phyloP scores from a whole-genome alignment of 2,888 invertebrate genomes.

The Pherbina coryleti region DNA sequence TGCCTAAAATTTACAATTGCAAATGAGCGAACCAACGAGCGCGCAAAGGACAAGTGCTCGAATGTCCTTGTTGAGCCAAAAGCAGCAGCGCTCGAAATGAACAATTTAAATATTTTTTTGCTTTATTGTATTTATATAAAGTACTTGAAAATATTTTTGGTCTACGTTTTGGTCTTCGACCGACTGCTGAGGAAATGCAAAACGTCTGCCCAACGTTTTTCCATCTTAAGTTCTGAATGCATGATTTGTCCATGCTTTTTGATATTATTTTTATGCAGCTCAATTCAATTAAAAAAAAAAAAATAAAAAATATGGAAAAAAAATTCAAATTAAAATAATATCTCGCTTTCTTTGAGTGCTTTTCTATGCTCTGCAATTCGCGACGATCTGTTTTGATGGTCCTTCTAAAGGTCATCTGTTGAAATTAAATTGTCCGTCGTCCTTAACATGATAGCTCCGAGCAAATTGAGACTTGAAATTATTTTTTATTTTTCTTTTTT shows the following conservation, averaged over 20 bases:
- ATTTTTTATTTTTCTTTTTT: background rate
- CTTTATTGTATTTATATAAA: background rate
- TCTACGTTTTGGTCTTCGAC: background rate
- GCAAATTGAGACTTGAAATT: background rate
- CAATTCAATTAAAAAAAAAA: background rate
- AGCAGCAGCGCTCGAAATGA: background rate
- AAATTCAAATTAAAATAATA: slow-evolving; percentile 14
- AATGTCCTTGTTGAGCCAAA: background rate
- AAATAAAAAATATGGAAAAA: background rate
- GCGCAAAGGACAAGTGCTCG: slow-evolving; percentile 11
- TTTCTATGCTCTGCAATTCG: background rate
- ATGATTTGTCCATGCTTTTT: background rate
- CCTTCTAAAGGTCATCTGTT: background rate
- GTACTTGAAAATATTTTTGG: background rate
- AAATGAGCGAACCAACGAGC: slow-evolving; percentile 4
- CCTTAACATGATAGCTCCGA: background rate
- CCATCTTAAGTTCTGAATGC: background rate
- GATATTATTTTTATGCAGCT: background rate
- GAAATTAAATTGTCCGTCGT: background rate
- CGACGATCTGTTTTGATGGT: background rate
- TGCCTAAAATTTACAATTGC: background rate
- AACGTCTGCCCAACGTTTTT: background rate
- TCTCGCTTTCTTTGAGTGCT: background rate
- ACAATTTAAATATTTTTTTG: background rate
- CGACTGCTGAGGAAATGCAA: background rate